phyloP scores from a whole-genome alignment of 2,888 invertebrate species.

The Noctua janthina region DNA sequence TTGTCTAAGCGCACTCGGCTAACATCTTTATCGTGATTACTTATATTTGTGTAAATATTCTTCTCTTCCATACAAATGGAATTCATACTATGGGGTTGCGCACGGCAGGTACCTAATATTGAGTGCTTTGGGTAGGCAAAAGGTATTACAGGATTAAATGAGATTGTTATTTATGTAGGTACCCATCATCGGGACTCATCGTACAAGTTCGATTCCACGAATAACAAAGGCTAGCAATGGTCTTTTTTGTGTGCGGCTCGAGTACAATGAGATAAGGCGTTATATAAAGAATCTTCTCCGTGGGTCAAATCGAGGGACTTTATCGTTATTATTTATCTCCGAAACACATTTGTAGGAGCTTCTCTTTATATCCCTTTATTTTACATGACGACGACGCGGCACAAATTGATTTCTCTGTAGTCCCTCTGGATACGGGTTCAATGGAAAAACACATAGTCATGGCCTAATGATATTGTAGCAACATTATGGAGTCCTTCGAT shows the following conservation, averaged over 20 bases:
- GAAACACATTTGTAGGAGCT: constrained; percentile 79
- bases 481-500: constrained; percentile 45
- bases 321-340: constrained; percentile 83
- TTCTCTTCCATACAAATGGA: constrained; percentile 38
- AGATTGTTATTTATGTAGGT: constrained; percentile 64
- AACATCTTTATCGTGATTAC: constrained; percentile 31
- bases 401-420: constrained; percentile 79
- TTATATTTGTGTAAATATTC: constrained; percentile 40
- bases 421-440: constrained; percentile 67
- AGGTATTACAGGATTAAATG: constrained; percentile 62
- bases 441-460: constrained; percentile 70
- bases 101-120: constrained; percentile 37
- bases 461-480: constrained; percentile 69
- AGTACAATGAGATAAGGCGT: constrained; percentile 78
- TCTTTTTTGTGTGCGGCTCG: constrained; percentile 75
- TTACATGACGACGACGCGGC: constrained; percentile 76
- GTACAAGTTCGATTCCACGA: constrained; percentile 71
- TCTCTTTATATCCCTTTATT: constrained; percentile 79
- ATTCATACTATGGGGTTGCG: constrained; percentile 34
- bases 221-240: constrained; percentile 76
- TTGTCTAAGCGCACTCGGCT: neutral
- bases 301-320: constrained; percentile 81
- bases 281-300: constrained; percentile 77
- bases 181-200: constrained; percentile 60
- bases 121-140: constrained; percentile 44